Base-by-base conservation (phyloP, 1,140 invertebrate genomes). In the Phocides pigmalion region DNA sequence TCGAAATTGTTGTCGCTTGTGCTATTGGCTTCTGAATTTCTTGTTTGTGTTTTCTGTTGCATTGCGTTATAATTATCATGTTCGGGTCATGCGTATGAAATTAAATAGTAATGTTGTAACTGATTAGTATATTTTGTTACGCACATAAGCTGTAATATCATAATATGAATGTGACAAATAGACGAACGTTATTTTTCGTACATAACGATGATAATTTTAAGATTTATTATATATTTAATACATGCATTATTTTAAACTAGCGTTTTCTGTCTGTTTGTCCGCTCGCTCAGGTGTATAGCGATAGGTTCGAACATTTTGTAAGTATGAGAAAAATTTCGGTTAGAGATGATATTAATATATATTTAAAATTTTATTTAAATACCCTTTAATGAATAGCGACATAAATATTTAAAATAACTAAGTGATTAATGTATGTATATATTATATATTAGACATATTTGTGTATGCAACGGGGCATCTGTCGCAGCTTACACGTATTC, bases 281-380 rank as follows among this genome's bases (percentile, higher is more conserved):
- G 84, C 86, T 80, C 80, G 76, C 85, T 80, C 84, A 90, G 87
- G 84, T 83, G 85, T 84, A 80, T 88, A 88, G 83, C 85, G 68
- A 86, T 88, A 87, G 82, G 82, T 74, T 82, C 75, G 56, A 74
- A 76, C 66, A 82, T 74, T 72, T 85, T 83, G 87, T 90, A 84
- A 88, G 85, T 88, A 88, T 84, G 81, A 62, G 70, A 77, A 64
- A 75, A 61, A 63, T 73, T 79, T 71, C 74, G 70, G 67, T 28
- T 71, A 74, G 73, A 78, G 68, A 72, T 61, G 68, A 65, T 69
- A 64, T n/a, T 66, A 39, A 61, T 22, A 54, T 61, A 28, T 64
- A 41, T 62, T 28, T 54, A 42, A 54, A 28, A 56, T 54, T 54
- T 47, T 61, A 41, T 47, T 66, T 56, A 62, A 61, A 62, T 62